A percentile compares a stretch with the other conserved stretches of the same genome.
phyloP scores from a whole-genome alignment of 2,113 vertebrate genomes.

The Neotragus pygmaeus region DNA sequence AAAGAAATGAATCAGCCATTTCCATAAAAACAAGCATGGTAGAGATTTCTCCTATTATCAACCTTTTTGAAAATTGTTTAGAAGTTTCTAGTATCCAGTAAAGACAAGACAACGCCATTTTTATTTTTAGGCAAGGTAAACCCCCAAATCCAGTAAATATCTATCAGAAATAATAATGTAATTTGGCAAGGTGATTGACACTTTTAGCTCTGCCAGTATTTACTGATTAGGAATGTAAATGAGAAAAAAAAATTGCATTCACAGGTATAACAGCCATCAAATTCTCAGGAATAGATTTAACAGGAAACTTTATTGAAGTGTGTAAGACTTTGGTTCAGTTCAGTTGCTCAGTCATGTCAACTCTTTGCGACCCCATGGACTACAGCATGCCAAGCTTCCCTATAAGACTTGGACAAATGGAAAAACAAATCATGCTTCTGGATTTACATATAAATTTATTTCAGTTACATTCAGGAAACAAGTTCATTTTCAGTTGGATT shows the following conservation, averaged over 20 bases:
- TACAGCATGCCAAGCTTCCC: neutral
- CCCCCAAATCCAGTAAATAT: neutral
- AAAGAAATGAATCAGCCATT: neutral
- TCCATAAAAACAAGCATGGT: neutral
- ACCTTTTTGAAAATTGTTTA: neutral
- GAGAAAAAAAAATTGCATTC: neutral
- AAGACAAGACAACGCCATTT: neutral
- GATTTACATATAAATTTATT: neutral
- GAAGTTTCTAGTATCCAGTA: neutral
- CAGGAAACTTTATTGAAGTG: neutral
- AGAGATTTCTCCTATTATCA: neutral
- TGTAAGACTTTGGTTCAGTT: neutral
- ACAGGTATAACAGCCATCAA: neutral
- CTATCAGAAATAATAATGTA: neutral
- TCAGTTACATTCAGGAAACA: neutral
- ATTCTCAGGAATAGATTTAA: neutral
- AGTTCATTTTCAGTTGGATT: neutral
- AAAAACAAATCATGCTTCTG: neutral
- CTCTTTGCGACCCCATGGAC: neutral
- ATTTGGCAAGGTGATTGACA: neutral
- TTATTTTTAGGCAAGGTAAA: neutral
- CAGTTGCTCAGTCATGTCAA: neutral
- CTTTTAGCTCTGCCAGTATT: neutral
- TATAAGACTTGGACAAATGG: neutral
- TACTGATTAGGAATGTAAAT: conserved; percentile 14